A percentile compares a stretch with the other conserved stretches of the same genome.
These are phyloP conservation scores for Pterostichus madidus DNA, from an alignment of 2,888 invertebrate species.

Conservation along the genomic window DNA sequence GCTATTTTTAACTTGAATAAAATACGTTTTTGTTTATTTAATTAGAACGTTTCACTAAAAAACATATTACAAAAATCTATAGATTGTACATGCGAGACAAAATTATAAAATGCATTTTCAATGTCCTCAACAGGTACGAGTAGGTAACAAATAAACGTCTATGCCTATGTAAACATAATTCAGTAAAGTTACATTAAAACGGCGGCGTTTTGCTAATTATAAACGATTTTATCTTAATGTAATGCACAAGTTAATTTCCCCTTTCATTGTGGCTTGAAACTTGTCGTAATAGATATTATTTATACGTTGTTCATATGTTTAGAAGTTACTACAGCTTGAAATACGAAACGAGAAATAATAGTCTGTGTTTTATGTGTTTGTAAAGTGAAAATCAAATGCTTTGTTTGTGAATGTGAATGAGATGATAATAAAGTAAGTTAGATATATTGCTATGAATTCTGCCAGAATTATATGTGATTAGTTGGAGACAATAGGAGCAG, in stretches of 20 bases:
- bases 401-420: conserved; percentile 1
- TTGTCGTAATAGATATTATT: conserved; percentile 56
- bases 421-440: conserved; percentile 21
- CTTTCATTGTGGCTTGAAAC: conserved; percentile 54
- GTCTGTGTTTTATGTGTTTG: conserved; percentile 16
- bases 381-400: background rate
- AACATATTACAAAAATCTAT: too few species aligned
- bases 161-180: conserved; percentile 16
- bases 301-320: conserved; percentile 46
- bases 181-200: conserved; percentile 16
- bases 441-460: conserved; percentile 9
- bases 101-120: background rate
- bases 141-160: background rate
- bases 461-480: background rate
- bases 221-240: conserved; percentile 62
- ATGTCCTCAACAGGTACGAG: background rate
- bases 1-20: too few species aligned
- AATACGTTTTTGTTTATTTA: too few species aligned
- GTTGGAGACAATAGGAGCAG: background rate
- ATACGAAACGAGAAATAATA: conserved; percentile 27
- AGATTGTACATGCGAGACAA: too few species aligned
- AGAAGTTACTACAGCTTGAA: conserved; percentile 17
- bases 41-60: too few species aligned
- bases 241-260: conserved; percentile 63
- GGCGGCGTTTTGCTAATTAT: conserved; percentile 48